A percentile compares a stretch with the other conserved stretches of the same genome.
Evolutionary conservation across 2,888 invertebrate genomes (phyloP).

Genomic region (Diaprepes abbreviatus): DNA sequence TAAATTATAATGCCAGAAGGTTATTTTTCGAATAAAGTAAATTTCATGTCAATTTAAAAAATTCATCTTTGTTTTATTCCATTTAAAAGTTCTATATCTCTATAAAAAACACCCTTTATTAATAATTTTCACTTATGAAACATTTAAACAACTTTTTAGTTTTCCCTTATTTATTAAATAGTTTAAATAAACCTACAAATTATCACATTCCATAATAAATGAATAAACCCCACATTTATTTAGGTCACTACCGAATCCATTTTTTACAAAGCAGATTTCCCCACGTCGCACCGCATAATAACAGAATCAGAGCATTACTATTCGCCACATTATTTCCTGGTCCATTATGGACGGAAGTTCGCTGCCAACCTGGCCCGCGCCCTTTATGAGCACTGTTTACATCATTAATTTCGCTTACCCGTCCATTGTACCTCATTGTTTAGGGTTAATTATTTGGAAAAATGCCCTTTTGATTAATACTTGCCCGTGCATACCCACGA

Average conservation of each 20-base stretch:
- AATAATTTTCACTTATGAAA: no score
- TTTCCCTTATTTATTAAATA: no score
- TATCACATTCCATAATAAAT: background rate
- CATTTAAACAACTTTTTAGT: no score
- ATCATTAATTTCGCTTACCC: constrained; percentile 50
- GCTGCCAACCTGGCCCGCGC: constrained; percentile 38
- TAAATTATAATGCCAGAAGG: no score
- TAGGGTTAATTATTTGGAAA: constrained; percentile 50
- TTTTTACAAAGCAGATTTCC: constrained; percentile 9
- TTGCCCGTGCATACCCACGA: constrained; percentile 24
- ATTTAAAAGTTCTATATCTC: no score
- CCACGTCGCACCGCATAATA: constrained; percentile 7
- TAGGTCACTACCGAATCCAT: background rate
- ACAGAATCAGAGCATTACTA: constrained; percentile 34
- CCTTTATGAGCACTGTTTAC: constrained; percentile 49
- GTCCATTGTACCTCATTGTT: constrained; percentile 47
- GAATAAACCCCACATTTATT: background rate
- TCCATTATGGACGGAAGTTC: constrained; percentile 47
- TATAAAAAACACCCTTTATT: no score
- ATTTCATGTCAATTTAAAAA: no score
- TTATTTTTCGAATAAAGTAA: no score
- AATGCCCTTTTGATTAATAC: constrained; percentile 50
- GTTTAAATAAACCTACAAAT: no score
- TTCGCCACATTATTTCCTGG: constrained; percentile 43
- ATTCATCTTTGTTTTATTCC: no score